Evolutionary conservation across 2,113 vertebrate genomes (phyloP).

Genomic region (Dipodomys stephensi): DNA sequence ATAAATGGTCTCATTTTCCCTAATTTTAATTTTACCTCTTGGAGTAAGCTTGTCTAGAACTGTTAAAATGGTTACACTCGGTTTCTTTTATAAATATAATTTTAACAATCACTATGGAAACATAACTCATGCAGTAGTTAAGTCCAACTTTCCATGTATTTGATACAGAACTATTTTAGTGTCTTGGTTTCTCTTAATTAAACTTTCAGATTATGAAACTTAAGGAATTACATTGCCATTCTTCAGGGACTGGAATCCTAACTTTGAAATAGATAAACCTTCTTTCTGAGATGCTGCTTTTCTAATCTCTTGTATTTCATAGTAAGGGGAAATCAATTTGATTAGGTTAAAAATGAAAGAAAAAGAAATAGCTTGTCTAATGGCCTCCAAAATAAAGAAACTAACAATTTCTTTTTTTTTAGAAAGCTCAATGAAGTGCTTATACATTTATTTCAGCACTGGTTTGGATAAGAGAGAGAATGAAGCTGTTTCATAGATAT

Average conservation of each 20-base stretch:
- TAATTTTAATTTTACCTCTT: constrained; percentile 88
- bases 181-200: constrained; percentile 69
- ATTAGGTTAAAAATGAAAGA: neutral
- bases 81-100: constrained; percentile 81
- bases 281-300: neutral
- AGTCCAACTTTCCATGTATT: constrained; percentile 69
- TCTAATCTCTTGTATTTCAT: neutral
- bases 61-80: constrained; percentile 81
- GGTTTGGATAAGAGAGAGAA: neutral
- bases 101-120: constrained; percentile 76
- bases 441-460: neutral
- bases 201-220: constrained; percentile 69
- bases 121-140: constrained; percentile 67
- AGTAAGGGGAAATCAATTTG: neutral
- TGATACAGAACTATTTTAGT: constrained; percentile 69
- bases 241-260: constrained; percentile 61
- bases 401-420: neutral
- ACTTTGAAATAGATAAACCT: neutral
- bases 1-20: constrained; percentile 86
- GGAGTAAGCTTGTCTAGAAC: constrained; percentile 78
- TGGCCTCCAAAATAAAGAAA: neutral
- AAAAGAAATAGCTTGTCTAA: neutral
- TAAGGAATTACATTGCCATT: constrained; percentile 64
- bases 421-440: neutral
- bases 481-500: neutral